These are phyloP conservation scores for Remorina albescens DNA, from an alignment of 2,797 vertebrate genomes.

Conservation along the genomic window DNA sequence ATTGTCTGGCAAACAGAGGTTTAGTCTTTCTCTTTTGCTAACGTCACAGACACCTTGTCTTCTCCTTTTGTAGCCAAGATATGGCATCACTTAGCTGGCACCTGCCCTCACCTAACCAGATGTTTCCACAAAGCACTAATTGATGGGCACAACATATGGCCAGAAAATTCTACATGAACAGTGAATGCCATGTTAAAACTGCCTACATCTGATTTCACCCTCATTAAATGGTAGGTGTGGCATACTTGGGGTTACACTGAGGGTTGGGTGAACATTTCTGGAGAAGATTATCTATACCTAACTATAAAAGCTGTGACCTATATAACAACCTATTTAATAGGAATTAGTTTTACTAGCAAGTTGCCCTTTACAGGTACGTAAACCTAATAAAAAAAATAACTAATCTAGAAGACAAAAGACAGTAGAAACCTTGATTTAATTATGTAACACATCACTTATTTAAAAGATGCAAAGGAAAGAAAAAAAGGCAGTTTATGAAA, in stretches of 20 bases:
- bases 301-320: background rate
- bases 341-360: conserved; percentile 20
- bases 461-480: background rate
- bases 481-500: conserved; percentile 17
- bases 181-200: background rate
- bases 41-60: conserved; percentile 41
- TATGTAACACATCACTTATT: conserved; percentile 17
- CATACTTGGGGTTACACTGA: background rate
- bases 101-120: conserved; percentile 54
- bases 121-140: conserved; percentile 23
- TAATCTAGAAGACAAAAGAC: conserved; percentile 4
- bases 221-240: conserved; percentile 1
- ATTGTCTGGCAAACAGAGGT: conserved; percentile 56
- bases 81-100: conserved; percentile 41
- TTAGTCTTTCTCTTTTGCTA: conserved; percentile 37
- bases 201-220: background rate
- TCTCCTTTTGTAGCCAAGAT: conserved; percentile 27
- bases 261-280: conserved; percentile 2
- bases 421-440: conserved; percentile 15
- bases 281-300: background rate
- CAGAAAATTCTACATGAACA: background rate
- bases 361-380: background rate
- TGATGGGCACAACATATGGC: background rate
- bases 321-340: background rate
- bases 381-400: conserved; percentile 5